Conservation (phyloP, 2,113 vertebrate genomes). For the Zootoca vivipara region DNA sequence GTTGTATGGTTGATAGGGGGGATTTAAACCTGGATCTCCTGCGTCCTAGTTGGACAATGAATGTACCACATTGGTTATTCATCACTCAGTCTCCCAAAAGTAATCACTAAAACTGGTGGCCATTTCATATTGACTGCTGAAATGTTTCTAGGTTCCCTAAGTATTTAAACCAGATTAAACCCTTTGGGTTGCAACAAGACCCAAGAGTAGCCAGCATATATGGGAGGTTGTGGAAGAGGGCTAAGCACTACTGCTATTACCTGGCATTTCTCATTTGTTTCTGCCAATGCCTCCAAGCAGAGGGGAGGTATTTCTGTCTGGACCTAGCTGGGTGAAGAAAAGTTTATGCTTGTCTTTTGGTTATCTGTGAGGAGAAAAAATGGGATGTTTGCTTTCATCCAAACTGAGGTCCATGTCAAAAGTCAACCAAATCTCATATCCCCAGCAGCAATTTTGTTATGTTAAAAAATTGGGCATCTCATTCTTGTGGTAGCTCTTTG, state of each 20-base stretch:
- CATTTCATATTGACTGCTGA: not conserved
- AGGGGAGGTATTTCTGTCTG: too few species aligned
- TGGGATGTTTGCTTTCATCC: not conserved
- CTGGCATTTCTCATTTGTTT: not conserved
- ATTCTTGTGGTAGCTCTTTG: not conserved
- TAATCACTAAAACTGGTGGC: not conserved
- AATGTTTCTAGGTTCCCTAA: not conserved
- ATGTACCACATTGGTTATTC: not conserved
- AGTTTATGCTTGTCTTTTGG: not conserved
- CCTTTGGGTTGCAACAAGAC: not conserved
- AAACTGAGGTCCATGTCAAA: not conserved
- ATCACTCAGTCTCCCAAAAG: not conserved
- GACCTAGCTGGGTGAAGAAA: too few species aligned
- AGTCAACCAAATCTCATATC: not conserved
- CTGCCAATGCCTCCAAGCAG: not conserved
- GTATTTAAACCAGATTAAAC: not conserved
- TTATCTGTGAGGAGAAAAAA: not conserved
- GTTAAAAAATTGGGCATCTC: not conserved
- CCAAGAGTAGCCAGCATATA: not conserved
- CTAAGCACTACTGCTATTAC: not conserved
- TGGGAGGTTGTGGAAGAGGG: not conserved
- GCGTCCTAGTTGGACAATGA: not conserved
- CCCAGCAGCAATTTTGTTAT: not conserved
- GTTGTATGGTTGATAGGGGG: too few species aligned
- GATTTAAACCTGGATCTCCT: too few species aligned